Base-by-base conservation (phyloP, 2,888 invertebrate genomes). In the Julus scandinavius region DNA sequence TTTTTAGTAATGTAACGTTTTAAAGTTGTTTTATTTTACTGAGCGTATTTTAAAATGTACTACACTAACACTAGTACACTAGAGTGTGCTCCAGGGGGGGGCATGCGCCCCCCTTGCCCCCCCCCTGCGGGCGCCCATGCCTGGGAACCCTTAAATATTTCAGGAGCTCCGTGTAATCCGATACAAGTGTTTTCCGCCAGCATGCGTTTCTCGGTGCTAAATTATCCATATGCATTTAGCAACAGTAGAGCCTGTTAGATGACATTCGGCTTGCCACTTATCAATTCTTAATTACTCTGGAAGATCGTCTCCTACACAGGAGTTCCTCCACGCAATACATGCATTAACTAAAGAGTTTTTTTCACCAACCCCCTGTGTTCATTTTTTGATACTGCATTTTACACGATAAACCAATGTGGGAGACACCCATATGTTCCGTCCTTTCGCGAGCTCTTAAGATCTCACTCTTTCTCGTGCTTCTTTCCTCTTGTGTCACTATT, bases 71-170 rank as follows among this genome's bases (percentile, higher is more conserved):
- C n/a, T n/a, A n/a, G n/a, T n/a, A n/a, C n/a, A n/a, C n/a, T n/a
- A n/a, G n/a, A n/a, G n/a, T n/a, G n/a, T n/a, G n/a, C n/a, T n/a
- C n/a, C n/a, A n/a, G n/a, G n/a, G n/a, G n/a, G n/a, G n/a, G n/a
- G n/a, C n/a, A n/a, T n/a, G n/a, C n/a, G n/a, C n/a, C n/a, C n/a
- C n/a, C n/a, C n/a, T n/a, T n/a, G n/a, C n/a, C n/a, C n/a, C n/a
- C n/a, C n/a, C n/a, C n/a, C n/a, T n/a, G n/a, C n/a, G n/a, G n/a
- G n/a, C n/a, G n/a, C n/a, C n/a, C n/a, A n/a, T n/a, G n/a, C n/a
- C n/a, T n/a, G n/a, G n/a, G n/a, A n/a, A n/a, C 63, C 63, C 63
- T 63, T 63, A 20, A 63, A 63, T 63, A 63, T 63, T 63, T 63
- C 63, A 63, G 63, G 20, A 63, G 63, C 20, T 6, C 63, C 63